A percentile compares a stretch with the other conserved stretches of the same genome.
phyloP scores from a whole-genome alignment of 2,797 vertebrate genomes.

The Megaceryle alcyon region DNA sequence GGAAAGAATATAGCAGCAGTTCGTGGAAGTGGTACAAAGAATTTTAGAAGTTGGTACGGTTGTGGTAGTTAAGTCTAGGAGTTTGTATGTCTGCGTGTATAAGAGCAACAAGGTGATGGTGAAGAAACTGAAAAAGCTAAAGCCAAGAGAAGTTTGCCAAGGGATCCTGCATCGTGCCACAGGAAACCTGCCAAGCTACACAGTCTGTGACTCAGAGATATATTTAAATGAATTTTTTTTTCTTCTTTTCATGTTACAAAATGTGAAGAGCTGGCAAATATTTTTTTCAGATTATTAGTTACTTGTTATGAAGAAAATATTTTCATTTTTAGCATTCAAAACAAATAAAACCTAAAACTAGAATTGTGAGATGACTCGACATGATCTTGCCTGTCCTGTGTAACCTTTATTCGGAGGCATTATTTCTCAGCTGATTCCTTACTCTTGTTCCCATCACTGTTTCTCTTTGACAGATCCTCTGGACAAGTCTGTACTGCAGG shows the following conservation, averaged over 20 bases:
- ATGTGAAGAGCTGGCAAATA: slow-evolving; percentile 25
- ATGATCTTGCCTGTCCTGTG: slow-evolving; percentile 6
- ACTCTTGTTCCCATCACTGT: not conserved
- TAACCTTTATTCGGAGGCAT: slow-evolving; percentile 34
- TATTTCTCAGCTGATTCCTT: not conserved
- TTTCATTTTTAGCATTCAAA: slow-evolving; percentile 58
- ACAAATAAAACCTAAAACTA: slow-evolving; percentile 23
- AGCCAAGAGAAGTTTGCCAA: slow-evolving; percentile 43
- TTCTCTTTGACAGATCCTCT: not conserved
- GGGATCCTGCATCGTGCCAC: not conserved
- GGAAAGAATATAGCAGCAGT: not conserved
- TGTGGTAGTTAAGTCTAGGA: not conserved
- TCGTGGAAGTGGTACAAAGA: not conserved
- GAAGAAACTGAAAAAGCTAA: slow-evolving; percentile 28
- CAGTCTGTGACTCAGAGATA: slow-evolving; percentile 39
- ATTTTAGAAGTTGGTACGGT: not conserved
- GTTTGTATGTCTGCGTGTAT: not conserved
- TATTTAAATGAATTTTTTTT: not conserved
- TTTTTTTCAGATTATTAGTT: slow-evolving; percentile 48
- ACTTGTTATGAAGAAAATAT: slow-evolving; percentile 29
- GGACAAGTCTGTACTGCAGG: not conserved
- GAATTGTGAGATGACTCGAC: slow-evolving; percentile 36
- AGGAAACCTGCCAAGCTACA: slow-evolving; percentile 37
- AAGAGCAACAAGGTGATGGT: not conserved
- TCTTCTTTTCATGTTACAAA: slow-evolving; percentile 13